Percentiles rank a stretch among this genome's conserved stretches.
Evolutionary conservation across 2,797 vertebrate genomes (phyloP).

Genomic region (Mormyrops boulengeri): DNA sequence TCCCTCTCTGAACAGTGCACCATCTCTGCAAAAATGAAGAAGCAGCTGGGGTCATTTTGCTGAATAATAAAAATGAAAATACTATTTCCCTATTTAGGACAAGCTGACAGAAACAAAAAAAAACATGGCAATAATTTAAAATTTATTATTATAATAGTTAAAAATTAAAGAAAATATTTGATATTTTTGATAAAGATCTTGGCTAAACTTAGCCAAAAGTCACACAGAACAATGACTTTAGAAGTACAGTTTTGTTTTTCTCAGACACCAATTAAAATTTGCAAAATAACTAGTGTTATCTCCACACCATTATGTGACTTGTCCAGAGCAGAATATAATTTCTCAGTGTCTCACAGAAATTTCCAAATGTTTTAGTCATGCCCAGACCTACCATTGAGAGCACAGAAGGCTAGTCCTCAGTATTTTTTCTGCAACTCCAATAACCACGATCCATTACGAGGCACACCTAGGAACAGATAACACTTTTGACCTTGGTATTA

Average conservation of each 20-base stretch:
- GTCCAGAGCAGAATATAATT: background rate
- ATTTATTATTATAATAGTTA: background rate
- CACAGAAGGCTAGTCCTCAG: background rate
- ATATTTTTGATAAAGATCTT: background rate
- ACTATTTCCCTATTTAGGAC: slow-evolving; percentile 23
- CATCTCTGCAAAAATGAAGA: slow-evolving; percentile 45
- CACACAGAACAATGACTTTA: background rate
- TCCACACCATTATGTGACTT: background rate
- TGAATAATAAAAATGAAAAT: slow-evolving; percentile 47
- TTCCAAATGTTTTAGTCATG: background rate
- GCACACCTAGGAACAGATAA: background rate
- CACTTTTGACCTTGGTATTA: background rate
- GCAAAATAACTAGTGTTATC: background rate
- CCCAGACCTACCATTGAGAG: background rate
- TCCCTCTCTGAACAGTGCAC: slow-evolving; percentile 28
- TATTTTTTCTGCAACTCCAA: background rate
- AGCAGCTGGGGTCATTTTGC: slow-evolving; percentile 32
- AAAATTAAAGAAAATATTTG: background rate
- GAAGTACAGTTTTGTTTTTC: background rate
- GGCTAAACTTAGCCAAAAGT: background rate
- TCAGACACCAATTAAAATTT: background rate
- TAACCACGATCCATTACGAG: background rate
- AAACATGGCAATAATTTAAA: background rate
- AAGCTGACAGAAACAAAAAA: slow-evolving; percentile 13
- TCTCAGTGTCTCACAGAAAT: background rate